Percentiles rank a stretch among this genome's conserved stretches.
Conservation (phyloP, 2,797 vertebrate species). For the Odontamblyopus lacepedii region DNA sequence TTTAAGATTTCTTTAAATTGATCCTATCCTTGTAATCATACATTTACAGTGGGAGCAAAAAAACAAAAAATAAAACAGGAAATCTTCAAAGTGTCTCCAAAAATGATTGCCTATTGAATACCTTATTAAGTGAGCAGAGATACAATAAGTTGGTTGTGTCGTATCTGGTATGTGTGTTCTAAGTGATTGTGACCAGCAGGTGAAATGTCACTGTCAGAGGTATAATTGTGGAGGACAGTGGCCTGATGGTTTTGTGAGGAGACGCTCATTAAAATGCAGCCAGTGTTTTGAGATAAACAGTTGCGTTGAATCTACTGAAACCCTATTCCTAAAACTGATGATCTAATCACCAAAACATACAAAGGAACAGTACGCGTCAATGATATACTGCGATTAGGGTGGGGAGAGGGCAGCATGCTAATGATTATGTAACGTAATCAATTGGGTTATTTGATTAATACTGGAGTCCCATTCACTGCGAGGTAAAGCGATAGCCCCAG, state of each 20-base stretch:
- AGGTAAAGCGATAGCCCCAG: constrained; percentile 51
- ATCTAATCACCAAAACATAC: constrained; percentile 3
- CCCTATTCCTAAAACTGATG: not conserved
- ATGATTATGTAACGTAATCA: constrained; percentile 1
- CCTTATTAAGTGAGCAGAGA: not conserved
- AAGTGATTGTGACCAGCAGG: constrained; percentile 8
- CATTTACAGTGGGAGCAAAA: too few species aligned
- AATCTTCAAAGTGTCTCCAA: not conserved
- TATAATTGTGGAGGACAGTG: constrained; percentile 7
- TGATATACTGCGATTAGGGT: not conserved
- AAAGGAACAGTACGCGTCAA: not conserved
- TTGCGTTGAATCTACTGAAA: constrained; percentile 1
- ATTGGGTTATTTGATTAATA: not conserved
- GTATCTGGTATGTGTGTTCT: not conserved
- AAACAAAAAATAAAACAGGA: not conserved
- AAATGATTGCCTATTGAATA: not conserved
- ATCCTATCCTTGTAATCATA: not conserved
- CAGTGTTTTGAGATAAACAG: constrained; percentile 4
- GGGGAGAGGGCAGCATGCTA: not conserved
- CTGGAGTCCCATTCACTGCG: not conserved
- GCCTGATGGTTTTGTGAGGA: constrained; percentile 9
- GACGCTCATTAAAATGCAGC: constrained; percentile 9
- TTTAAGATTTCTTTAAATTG: not conserved
- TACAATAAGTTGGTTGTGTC: constrained; percentile 32
- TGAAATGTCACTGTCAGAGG: constrained; percentile 7